Evolutionary conservation across 2,888 invertebrate species (phyloP).

Genomic region (Vanessa cardui): DNA sequence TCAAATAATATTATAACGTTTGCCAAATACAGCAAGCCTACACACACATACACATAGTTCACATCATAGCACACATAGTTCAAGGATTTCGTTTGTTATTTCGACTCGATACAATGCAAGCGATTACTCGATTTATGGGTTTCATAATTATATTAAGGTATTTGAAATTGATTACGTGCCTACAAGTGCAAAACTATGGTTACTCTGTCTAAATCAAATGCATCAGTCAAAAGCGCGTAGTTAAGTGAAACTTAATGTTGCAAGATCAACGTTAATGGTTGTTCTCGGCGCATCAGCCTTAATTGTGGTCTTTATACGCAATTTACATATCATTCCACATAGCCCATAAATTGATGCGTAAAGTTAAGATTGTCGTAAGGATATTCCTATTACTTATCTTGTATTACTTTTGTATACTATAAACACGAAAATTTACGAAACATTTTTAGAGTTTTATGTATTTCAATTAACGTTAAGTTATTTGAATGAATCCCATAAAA

Average conservation of each 20-base stretch:
- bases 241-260: conserved; percentile 47
- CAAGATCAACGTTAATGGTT: conserved; percentile 51
- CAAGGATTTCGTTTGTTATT: conserved; percentile 69
- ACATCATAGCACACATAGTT: conserved; percentile 67
- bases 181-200: conserved; percentile 4
- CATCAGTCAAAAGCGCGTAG: background rate
- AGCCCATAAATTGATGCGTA: conserved; percentile 16
- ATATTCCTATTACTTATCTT: background rate
- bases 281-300: conserved; percentile 46
- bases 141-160: conserved; percentile 19
- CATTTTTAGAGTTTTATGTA: background rate
- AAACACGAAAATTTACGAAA: background rate
- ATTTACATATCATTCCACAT: conserved; percentile 42
- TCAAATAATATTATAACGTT: conserved; percentile 58
- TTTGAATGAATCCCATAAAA: background rate
- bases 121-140: conserved; percentile 55
- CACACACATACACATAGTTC: no score
- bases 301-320: conserved; percentile 45
- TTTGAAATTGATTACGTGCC: conserved; percentile 34
- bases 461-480: background rate
- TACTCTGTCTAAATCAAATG: background rate
- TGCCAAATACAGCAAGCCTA: conserved; percentile 60
- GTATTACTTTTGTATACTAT: background rate
- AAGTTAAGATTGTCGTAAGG: background rate
- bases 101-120: conserved; percentile 56